phyloP scores from a whole-genome alignment of 2,113 vertebrate genomes.

The Anarhynchus alexandrinus region DNA sequence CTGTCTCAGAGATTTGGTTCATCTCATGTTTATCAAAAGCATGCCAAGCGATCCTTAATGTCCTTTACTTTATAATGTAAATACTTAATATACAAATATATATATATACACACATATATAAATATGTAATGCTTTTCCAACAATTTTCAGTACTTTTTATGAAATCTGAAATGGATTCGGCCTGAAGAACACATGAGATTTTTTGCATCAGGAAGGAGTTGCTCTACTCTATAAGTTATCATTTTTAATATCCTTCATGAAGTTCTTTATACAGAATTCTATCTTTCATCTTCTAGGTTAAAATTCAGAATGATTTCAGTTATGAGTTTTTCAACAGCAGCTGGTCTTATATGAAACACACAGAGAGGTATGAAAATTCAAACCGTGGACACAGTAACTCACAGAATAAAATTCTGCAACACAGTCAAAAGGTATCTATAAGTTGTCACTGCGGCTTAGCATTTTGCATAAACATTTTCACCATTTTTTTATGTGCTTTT shows the following conservation, averaged over 20 bases:
- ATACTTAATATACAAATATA: background rate
- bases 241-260: background rate
- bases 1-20: background rate
- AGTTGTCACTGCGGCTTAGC: background rate
- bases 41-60: background rate
- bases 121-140: background rate
- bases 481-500: background rate
- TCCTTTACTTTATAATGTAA: background rate
- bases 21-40: background rate
- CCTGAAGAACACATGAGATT: background rate
- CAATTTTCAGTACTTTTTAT: background rate
- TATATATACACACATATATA: background rate
- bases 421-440: conserved; percentile 65
- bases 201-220: background rate
- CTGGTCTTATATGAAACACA: conserved; percentile 85
- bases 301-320: conserved; percentile 85
- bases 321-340: conserved; percentile 88
- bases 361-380: background rate
- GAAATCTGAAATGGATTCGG: background rate
- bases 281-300: conserved; percentile 76
- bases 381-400: background rate
- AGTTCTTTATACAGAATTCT: background rate
- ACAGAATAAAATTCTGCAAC: background rate
- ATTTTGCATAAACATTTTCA: background rate
- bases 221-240: background rate